Evolutionary conservation across 23 tunicate species (phyloP).

Genomic region (Phallusia fumigata): DNA sequence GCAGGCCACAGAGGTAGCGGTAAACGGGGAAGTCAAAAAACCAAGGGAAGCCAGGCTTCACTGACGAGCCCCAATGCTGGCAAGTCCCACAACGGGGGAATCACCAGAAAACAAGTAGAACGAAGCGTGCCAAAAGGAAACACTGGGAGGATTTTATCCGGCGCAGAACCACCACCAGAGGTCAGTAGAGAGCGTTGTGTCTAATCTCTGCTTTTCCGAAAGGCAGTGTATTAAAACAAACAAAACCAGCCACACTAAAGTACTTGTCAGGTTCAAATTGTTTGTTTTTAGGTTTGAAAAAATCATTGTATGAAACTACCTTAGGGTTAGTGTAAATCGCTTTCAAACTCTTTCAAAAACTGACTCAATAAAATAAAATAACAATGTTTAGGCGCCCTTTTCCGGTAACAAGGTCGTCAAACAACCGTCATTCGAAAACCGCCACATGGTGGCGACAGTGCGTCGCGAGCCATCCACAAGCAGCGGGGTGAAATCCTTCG

Average conservation of each 20-base stretch:
- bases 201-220: no score
- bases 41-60: not conserved
- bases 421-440: not conserved
- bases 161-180: not conserved
- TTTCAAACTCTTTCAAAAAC: no score
- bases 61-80: not conserved
- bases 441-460: slow-evolving; percentile 12
- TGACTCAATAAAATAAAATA: no score
- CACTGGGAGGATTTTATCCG: not conserved
- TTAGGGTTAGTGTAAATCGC: no score
- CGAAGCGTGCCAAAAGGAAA: not conserved
- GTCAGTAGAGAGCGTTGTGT: slow-evolving; percentile 1
- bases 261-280: no score
- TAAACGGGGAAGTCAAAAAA: not conserved
- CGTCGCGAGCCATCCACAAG: slow-evolving; percentile 40
- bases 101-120: not conserved
- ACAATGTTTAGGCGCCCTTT: not conserved
- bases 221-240: no score
- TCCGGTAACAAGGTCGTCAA: not conserved
- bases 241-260: no score
- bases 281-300: no score
- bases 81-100: not conserved
- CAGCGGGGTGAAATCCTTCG: slow-evolving; percentile 33
- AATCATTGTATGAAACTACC: no score
- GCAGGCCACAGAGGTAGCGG: not conserved